These are phyloP conservation scores for Cheilosia pagana DNA, from an alignment of 2,888 invertebrate genomes.

Conservation along the genomic window DNA sequence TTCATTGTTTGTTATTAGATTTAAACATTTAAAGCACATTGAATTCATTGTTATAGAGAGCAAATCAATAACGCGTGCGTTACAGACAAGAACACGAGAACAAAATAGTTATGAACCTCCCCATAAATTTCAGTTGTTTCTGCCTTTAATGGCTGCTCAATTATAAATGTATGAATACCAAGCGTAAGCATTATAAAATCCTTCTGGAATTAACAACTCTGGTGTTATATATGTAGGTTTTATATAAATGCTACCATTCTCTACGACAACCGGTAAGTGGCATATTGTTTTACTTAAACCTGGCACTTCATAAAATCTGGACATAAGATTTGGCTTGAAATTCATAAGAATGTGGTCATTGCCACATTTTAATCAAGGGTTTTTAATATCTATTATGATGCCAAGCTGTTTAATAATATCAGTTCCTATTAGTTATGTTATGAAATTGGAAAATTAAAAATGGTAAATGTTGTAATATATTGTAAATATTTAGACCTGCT, in stretches of 20 bases:
- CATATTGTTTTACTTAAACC: neutral
- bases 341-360: too few species aligned
- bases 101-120: neutral
- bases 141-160: too few species aligned
- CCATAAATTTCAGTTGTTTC: neutral
- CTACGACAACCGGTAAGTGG: neutral
- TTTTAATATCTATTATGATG: neutral
- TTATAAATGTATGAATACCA: neutral
- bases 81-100: too few species aligned
- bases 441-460: neutral
- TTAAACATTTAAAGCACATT: too few species aligned
- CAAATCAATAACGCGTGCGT: too few species aligned
- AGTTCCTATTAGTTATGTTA: neutral
- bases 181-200: neutral
- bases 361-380: neutral
- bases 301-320: neutral
- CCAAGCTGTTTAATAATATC: neutral
- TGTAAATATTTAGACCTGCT: conserved; percentile 1
- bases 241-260: neutral
- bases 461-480: too few species aligned
- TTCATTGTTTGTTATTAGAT: too few species aligned
- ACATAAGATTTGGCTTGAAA: neutral
- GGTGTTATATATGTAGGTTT: conserved; percentile 18
- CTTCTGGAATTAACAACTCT: conserved; percentile 12
- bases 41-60: too few species aligned